phyloP scores from a whole-genome alignment of 64 coral and sea anemone species.

The Platygyra sinensis region DNA sequence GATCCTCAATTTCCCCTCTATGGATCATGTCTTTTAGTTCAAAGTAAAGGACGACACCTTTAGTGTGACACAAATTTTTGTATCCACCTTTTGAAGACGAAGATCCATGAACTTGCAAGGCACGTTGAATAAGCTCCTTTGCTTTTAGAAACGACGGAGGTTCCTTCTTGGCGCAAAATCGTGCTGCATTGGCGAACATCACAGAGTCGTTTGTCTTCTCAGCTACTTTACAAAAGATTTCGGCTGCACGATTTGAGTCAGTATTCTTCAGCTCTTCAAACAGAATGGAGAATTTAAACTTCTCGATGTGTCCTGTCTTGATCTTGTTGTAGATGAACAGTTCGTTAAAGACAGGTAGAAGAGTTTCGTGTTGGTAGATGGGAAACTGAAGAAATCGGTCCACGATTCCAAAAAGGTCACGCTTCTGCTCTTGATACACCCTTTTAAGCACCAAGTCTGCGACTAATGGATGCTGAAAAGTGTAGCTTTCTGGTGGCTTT shows the following conservation, averaged over 20 bases:
- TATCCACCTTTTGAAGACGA: neutral
- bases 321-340: conserved; percentile 54
- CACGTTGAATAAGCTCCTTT: conserved; percentile 37
- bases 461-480: conserved; percentile 66
- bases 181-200: conserved; percentile 47
- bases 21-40: conserved; percentile 42
- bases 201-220: conserved; percentile 12
- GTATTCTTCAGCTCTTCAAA: conserved; percentile 37
- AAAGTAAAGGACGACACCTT: conserved; percentile 46
- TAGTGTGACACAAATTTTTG: conserved; percentile 40
- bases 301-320: conserved; percentile 5
- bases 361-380: conserved; percentile 24
- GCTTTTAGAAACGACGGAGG: conserved; percentile 48
- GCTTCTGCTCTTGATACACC: conserved; percentile 26
- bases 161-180: conserved; percentile 56
- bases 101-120: conserved; percentile 1
- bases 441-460: conserved; percentile 67
- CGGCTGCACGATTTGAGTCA: conserved; percentile 33
- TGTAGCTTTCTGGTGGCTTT: conserved; percentile 45
- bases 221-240: conserved; percentile 38
- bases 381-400: conserved; percentile 48
- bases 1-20: neutral
- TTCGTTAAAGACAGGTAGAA: conserved; percentile 20
- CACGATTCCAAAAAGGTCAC: conserved; percentile 33
- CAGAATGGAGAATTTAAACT: conserved; percentile 44